Conservation (phyloP, 2,797 vertebrate species). For the Hydrophis major region DNA sequence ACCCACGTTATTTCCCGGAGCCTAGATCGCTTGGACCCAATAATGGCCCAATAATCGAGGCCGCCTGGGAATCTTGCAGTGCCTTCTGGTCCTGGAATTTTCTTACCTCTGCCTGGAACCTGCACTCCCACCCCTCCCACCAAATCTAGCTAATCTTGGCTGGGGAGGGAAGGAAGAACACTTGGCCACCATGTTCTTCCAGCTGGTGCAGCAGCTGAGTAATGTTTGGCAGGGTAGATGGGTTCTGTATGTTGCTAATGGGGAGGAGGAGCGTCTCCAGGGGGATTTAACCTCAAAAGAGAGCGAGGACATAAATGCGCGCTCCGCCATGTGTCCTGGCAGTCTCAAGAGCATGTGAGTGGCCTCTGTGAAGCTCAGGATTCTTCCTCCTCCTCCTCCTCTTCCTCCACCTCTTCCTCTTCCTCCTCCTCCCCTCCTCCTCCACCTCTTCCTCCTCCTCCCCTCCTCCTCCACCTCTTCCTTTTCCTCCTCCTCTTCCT, state of each 20-base stretch:
- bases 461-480: too few species aligned
- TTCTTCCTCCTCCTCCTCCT: too few species aligned
- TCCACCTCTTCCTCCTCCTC: too few species aligned
- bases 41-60: background rate
- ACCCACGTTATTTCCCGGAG: background rate
- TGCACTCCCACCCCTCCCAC: background rate
- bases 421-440: too few species aligned
- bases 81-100: background rate
- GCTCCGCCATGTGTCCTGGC: too few species aligned
- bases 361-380: too few species aligned
- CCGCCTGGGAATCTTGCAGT: background rate
- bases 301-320: too few species aligned
- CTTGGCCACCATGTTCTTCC: background rate
- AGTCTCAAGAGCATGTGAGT: too few species aligned
- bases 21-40: background rate
- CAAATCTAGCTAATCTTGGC: background rate
- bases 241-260: too few species aligned
- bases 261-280: background rate
- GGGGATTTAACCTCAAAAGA: background rate
- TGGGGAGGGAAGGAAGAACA: background rate
- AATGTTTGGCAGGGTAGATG: background rate
- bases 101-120: background rate
- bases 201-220: background rate
- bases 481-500: too few species aligned
- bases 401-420: too few species aligned